These are phyloP conservation scores for Terrapene triunguis DNA, from an alignment of 2,113 vertebrate genomes.

Conservation along the genomic window DNA sequence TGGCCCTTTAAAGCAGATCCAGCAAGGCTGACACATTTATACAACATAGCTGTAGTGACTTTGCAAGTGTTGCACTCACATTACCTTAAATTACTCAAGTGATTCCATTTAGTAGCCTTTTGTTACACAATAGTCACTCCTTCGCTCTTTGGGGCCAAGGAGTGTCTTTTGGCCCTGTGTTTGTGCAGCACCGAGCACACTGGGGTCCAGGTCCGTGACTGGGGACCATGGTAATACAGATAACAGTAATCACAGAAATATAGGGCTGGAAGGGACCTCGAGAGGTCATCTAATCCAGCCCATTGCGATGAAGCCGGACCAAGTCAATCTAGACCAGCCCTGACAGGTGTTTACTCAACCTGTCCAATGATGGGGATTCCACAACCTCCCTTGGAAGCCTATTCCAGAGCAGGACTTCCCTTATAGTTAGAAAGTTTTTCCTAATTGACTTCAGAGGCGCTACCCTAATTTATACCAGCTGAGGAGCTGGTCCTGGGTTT, in stretches of 20 bases:
- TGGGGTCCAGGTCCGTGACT: too few species aligned
- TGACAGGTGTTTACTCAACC: not conserved
- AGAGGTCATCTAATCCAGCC: not conserved
- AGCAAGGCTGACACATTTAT: not conserved
- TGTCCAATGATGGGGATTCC: not conserved
- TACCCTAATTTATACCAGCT: not conserved
- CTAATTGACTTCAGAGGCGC: not conserved
- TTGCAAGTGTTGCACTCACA: not conserved
- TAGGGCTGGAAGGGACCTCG: not conserved
- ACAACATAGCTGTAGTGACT: not conserved
- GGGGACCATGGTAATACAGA: not conserved
- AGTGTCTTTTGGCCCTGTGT: not conserved
- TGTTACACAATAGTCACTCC: not conserved
- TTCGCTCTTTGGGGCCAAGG: not conserved
- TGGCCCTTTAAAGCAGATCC: not conserved
- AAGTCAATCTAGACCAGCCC: not conserved
- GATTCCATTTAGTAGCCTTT: not conserved
- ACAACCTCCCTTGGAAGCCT: not conserved
- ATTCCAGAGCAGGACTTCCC: not conserved
- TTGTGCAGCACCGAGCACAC: not conserved
- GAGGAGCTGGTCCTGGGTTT: not conserved
- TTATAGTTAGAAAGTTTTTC: not conserved
- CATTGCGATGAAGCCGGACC: not conserved
- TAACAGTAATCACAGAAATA: not conserved
- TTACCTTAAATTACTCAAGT: not conserved